phyloP scores from a whole-genome alignment of 2,797 vertebrate genomes.

The Xyrichtys novacula region DNA sequence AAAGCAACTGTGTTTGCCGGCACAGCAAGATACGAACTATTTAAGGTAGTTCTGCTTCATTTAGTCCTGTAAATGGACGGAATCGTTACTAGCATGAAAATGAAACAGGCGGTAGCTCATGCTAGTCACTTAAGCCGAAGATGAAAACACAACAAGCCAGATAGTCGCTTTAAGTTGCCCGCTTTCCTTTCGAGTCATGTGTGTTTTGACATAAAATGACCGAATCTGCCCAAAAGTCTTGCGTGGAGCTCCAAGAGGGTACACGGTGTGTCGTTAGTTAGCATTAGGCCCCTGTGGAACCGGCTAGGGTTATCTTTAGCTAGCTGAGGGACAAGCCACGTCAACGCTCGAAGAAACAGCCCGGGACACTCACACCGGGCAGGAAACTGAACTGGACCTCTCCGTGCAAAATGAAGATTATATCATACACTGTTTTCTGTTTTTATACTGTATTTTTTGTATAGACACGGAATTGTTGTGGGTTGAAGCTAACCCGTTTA shows the following conservation, averaged over 20 bases:
- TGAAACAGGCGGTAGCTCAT: constrained; percentile 60
- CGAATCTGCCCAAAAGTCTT: background rate
- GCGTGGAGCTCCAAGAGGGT: background rate
- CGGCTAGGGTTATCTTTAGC: constrained; percentile 65
- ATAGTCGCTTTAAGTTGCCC: background rate
- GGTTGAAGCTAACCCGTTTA: constrained; percentile 59
- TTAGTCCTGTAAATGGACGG: constrained; percentile 47
- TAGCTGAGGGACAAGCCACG: constrained; percentile 76
- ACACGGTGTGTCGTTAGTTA: constrained; percentile 6
- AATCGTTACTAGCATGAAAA: constrained; percentile 44
- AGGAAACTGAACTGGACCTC: background rate
- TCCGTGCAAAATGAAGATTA: background rate
- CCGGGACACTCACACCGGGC: constrained; percentile 11
- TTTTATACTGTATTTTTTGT: background rate
- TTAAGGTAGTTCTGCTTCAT: constrained; percentile 24
- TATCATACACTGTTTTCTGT: rapidly evolving
- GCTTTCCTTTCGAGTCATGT: background rate
- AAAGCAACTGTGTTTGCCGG: rapidly evolving
- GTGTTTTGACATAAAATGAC: rapidly evolving
- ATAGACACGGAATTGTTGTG: constrained; percentile 29
- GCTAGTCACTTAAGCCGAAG: constrained; percentile 35
- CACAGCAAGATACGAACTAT: background rate
- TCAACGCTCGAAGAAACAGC: constrained; percentile 70
- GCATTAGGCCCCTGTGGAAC: constrained; percentile 63
- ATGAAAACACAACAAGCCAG: constrained; percentile 14